These are phyloP conservation scores for Andrena bucephala DNA, from an alignment of 2,888 invertebrate genomes.

Conservation along the genomic window DNA sequence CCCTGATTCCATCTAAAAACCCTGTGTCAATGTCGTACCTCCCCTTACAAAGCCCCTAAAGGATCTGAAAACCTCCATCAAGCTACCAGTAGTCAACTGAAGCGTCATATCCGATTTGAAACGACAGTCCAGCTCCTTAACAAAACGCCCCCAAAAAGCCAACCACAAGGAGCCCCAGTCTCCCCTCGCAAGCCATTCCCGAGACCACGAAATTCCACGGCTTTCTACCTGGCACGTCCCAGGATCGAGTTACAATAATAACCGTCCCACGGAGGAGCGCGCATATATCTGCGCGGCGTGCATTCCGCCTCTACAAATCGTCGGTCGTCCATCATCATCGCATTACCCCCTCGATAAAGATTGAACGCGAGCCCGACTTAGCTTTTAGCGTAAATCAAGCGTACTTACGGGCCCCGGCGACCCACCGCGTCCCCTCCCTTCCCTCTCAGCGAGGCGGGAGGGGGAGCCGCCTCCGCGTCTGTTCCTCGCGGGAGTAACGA, in stretches of 20 bases:
- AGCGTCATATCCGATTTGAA: too few species aligned
- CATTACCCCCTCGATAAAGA: conserved; percentile 65
- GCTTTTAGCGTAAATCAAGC: conserved; percentile 74
- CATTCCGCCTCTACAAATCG: conserved; percentile 64
- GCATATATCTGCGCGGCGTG: conserved; percentile 30
- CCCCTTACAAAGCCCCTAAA: too few species aligned
- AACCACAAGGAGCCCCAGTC: not conserved
- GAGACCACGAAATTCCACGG: conserved; percentile 37
- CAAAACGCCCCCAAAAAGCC: not conserved
- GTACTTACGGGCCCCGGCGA: conserved; percentile 62
- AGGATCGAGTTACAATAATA: conserved; percentile 60
- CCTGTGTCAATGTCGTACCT: too few species aligned
- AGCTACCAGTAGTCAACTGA: too few species aligned
- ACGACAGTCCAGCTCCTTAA: not conserved
- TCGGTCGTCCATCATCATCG: conserved; percentile 71
- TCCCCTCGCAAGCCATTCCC: conserved; percentile 1
- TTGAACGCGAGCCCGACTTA: conserved; percentile 44
- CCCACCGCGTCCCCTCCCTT: conserved; percentile 11
- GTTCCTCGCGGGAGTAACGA: conserved; percentile 8
- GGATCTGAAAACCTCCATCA: too few species aligned
- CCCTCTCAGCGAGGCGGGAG: not conserved
- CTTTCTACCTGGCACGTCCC: conserved; percentile 42
- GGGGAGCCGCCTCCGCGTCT: conserved; percentile 45
- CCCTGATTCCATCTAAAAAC: too few species aligned
- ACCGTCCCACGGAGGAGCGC: conserved; percentile 33